Conservation (phyloP, 2,113 vertebrate genomes). For the Nothobranchius furzeri region DNA sequence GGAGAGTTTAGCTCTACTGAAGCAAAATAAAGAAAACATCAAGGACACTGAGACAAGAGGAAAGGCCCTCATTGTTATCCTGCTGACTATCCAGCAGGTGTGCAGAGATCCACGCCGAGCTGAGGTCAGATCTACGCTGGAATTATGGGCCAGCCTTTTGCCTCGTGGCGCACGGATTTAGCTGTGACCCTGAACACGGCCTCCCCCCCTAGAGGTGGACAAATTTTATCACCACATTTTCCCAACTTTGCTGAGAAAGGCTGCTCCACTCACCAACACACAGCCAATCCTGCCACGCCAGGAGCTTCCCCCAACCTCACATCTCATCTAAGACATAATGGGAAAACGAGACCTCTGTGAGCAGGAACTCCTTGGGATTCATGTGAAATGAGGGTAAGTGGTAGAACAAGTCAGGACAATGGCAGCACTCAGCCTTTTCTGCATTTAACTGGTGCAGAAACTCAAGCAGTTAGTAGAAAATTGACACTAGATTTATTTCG, state of each 20-base stretch:
- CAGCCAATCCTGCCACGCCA: slow-evolving; percentile 41
- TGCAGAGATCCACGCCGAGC: slow-evolving; percentile 77
- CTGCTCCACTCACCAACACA: slow-evolving; percentile 27
- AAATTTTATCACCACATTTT: slow-evolving; percentile 89
- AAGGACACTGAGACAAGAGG: slow-evolving; percentile 61
- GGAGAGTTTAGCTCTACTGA: slow-evolving; percentile 38
- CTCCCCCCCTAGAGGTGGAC: slow-evolving; percentile 83
- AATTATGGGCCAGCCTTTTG: slow-evolving; percentile 86
- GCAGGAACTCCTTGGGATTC: slow-evolving; percentile 67
- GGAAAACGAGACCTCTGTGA: slow-evolving; percentile 74
- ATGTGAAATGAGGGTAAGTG: slow-evolving; percentile 59
- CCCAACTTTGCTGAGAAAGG: slow-evolving; percentile 79
- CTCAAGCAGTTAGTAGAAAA: background rate
- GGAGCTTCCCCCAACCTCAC: slow-evolving; percentile 54
- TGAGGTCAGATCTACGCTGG: slow-evolving; percentile 85
- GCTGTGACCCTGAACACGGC: slow-evolving; percentile 85
- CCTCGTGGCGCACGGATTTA: slow-evolving; percentile 86
- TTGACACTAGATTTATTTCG: background rate
- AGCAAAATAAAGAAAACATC: slow-evolving; percentile 37
- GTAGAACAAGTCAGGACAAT: slow-evolving; percentile 44
- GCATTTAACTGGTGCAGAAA: slow-evolving; percentile 17
- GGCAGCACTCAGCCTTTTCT: slow-evolving; percentile 22
- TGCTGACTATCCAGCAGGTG: slow-evolving; percentile 79
- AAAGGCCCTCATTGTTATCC: slow-evolving; percentile 66
- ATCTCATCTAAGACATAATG: slow-evolving; percentile 75